A percentile compares a stretch with the other conserved stretches of the same genome.
These are phyloP conservation scores for Drosophila flavopinicola DNA, from an alignment of 2,888 invertebrate genomes.

Conservation along the genomic window DNA sequence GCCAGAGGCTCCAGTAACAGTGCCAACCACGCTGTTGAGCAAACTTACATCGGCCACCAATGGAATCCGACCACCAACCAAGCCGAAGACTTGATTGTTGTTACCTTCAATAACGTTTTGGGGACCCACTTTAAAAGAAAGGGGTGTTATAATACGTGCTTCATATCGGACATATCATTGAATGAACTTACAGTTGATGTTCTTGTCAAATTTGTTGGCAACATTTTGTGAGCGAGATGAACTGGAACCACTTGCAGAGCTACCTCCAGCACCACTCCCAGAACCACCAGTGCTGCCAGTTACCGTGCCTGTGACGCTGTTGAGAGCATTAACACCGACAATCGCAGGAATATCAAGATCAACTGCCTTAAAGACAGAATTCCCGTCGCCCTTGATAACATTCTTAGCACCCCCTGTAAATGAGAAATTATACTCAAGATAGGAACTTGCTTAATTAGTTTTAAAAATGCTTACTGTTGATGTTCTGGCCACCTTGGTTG, in stretches of 20 bases:
- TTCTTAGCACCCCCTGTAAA: constrained; percentile 19
- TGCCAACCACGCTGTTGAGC: not conserved
- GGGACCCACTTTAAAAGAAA: not conserved
- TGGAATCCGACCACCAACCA: not conserved
- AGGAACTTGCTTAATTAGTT: not conserved
- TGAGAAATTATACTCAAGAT: not conserved
- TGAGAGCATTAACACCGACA: constrained; percentile 2
- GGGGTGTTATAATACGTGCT: too few relatives aligned
- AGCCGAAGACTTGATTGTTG: not conserved
- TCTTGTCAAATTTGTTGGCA: constrained; percentile 14
- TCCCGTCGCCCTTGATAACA: constrained; percentile 23
- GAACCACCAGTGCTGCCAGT: not conserved
- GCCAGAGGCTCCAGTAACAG: not conserved
- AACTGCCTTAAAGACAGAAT: constrained; percentile 5
- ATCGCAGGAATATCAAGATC: constrained; percentile 13
- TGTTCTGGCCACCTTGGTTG: constrained; percentile 24
- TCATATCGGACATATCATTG: too few relatives aligned
- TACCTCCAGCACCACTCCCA: not conserved
- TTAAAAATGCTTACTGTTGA: constrained; percentile 20
- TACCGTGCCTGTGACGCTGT: constrained; percentile 10
- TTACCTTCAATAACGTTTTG: not conserved
- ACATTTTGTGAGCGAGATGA: not conserved
- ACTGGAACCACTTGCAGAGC: not conserved
- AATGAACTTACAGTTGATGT: constrained; percentile 5
- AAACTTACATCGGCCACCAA: not conserved